These are phyloP conservation scores for Streptopelia turtur DNA, from an alignment of 2,797 vertebrate species.

Conservation along the genomic window DNA sequence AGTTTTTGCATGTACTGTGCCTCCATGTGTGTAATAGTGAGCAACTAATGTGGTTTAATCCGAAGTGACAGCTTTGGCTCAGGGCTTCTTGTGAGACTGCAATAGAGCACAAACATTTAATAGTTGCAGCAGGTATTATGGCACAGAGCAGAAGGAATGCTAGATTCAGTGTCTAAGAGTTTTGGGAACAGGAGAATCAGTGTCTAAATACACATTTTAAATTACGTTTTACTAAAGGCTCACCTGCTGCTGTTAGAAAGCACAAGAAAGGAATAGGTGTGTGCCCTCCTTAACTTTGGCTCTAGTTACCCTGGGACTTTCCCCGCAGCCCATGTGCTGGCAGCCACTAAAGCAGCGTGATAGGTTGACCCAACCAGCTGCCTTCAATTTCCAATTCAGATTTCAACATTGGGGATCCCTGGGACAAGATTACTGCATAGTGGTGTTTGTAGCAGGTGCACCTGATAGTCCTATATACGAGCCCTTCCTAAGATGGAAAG, in stretches of 20 bases:
- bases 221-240: neutral
- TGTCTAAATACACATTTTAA: neutral
- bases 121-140: neutral
- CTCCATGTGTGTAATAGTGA: neutral
- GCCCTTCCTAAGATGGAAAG: neutral
- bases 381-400: neutral
- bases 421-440: neutral
- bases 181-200: neutral
- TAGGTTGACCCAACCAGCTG: neutral
- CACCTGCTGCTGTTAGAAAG: neutral
- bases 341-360: neutral
- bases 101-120: neutral
- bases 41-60: neutral
- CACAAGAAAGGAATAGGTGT: neutral
- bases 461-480: neutral
- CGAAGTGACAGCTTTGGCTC: neutral
- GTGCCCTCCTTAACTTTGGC: neutral
- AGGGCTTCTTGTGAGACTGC: neutral
- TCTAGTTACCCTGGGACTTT: neutral
- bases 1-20: neutral
- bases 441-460: accelerated
- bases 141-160: neutral
- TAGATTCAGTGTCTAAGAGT: neutral
- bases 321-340: neutral
- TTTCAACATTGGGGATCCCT: neutral